A percentile compares a stretch with the other conserved stretches of the same genome.
Conservation (phyloP, 2,113 vertebrate genomes). For the Redunca redunca region DNA sequence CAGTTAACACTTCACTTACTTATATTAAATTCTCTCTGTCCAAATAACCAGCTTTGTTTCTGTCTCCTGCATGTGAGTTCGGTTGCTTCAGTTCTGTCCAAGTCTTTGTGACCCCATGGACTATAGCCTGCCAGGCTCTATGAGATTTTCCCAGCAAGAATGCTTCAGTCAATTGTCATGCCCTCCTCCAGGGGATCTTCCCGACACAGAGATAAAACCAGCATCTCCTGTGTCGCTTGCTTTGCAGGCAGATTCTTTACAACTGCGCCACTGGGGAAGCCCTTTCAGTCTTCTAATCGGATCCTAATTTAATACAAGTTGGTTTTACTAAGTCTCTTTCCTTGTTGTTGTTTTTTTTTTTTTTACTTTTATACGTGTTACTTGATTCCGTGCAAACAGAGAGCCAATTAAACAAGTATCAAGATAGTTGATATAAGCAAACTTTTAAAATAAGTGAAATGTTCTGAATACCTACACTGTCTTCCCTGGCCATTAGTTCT, state of each 20-base stretch:
- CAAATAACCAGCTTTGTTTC: not conserved
- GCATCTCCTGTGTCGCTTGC: not conserved
- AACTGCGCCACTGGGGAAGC: not conserved
- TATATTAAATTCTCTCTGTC: not conserved
- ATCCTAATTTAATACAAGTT: not conserved
- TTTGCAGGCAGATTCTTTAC: not conserved
- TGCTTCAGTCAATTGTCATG: not conserved
- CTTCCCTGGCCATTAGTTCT: not conserved
- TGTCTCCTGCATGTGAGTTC: not conserved
- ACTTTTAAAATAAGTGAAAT: not conserved
- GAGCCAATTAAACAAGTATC: not conserved
- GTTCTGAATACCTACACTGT: not conserved
- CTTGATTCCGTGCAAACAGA: not conserved
- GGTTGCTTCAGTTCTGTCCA: not conserved
- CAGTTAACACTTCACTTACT: not conserved
- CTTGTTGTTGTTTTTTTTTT: not conserved
- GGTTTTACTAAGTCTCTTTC: not conserved
- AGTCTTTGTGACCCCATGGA: not conserved
- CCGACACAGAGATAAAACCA: fast-evolving
- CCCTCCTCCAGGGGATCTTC: not conserved
- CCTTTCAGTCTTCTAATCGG: not conserved
- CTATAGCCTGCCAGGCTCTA: not conserved
- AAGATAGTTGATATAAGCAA: not conserved
- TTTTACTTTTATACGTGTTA: not conserved
- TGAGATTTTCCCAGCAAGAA: not conserved